Evolutionary conservation across 2,797 vertebrate species (phyloP).

Genomic region (Buceros bicornis): DNA sequence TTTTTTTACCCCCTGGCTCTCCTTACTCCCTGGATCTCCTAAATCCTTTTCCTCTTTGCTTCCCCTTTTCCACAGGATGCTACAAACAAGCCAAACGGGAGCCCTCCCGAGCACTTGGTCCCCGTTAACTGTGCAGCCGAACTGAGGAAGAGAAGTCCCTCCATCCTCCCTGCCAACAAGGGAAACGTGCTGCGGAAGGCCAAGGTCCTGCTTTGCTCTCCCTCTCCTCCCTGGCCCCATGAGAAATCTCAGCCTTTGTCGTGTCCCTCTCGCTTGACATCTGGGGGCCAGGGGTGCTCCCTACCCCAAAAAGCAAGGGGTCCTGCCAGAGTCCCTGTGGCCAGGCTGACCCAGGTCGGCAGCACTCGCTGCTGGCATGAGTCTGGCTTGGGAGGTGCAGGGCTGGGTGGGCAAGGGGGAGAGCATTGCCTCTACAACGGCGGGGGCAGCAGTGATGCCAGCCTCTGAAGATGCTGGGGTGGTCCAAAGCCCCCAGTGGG

Average conservation of each 20-base stretch:
- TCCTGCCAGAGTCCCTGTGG: not conserved
- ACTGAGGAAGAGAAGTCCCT: slow-evolving; percentile 88
- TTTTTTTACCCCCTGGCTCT: not conserved
- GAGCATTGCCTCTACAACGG: not conserved
- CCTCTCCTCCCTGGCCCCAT: not conserved
- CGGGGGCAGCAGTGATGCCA: not conserved
- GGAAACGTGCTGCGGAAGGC: slow-evolving; percentile 93
- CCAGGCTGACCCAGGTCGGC: not conserved
- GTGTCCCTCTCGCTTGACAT: not conserved
- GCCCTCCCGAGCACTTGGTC: slow-evolving; percentile 80
- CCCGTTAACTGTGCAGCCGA: slow-evolving; percentile 91
- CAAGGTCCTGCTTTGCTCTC: slow-evolving; percentile 82
- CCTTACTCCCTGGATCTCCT: not conserved
- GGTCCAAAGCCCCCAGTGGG: not conserved
- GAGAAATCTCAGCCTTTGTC: not conserved
- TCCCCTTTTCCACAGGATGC: slow-evolving; percentile 60
- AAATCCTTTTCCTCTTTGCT: not conserved
- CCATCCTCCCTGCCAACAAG: slow-evolving; percentile 86
- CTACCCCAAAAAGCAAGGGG: not conserved
- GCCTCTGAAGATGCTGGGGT: not conserved
- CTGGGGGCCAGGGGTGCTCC: not conserved
- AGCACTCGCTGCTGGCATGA: not conserved
- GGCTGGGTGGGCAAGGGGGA: not conserved
- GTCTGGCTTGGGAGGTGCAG: not conserved
- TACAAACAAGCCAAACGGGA: slow-evolving; percentile 75